Conservation (phyloP, 2,797 vertebrate genomes). For the Sebastes nivosus region DNA sequence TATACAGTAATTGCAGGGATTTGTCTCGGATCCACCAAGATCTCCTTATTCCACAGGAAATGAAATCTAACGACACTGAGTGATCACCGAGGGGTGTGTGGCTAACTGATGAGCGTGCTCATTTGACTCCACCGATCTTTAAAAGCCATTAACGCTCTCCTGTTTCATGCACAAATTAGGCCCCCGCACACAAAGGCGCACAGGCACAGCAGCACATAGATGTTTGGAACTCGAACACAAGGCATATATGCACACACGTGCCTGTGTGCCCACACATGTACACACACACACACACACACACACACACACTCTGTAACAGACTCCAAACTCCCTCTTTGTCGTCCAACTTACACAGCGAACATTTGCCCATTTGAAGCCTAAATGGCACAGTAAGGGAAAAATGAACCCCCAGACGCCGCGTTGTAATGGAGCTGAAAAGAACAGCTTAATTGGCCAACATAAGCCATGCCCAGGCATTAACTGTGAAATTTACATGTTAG, state of each 20-base stretch:
- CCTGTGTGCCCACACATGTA: neutral
- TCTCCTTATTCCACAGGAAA: constrained; percentile 76
- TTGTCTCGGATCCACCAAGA: constrained; percentile 74
- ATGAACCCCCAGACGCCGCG: constrained; percentile 57
- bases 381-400: constrained; percentile 68
- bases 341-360: constrained; percentile 60
- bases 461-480: constrained; percentile 56
- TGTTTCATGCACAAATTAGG: constrained; percentile 67
- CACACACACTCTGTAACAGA: constrained; percentile 26
- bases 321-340: constrained; percentile 37
- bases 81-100: constrained; percentile 70
- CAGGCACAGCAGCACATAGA: constrained; percentile 26
- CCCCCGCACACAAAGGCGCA: constrained; percentile 42
- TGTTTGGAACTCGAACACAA: constrained; percentile 33
- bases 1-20: constrained; percentile 70
- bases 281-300: constrained; percentile 18
- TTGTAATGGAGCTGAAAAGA: constrained; percentile 66
- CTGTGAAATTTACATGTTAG: constrained; percentile 57
- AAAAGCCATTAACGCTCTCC: constrained; percentile 77
- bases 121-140: constrained; percentile 79
- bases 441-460: constrained; percentile 63
- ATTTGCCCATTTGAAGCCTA: constrained; percentile 62
- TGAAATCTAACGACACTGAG: constrained; percentile 78
- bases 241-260: constrained; percentile 1
- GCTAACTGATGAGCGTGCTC: constrained; percentile 73